Percentiles rank a stretch among this genome's conserved stretches.
phyloP scores from a whole-genome alignment of 2,888 invertebrate species.

The Chirona hameri region DNA sequence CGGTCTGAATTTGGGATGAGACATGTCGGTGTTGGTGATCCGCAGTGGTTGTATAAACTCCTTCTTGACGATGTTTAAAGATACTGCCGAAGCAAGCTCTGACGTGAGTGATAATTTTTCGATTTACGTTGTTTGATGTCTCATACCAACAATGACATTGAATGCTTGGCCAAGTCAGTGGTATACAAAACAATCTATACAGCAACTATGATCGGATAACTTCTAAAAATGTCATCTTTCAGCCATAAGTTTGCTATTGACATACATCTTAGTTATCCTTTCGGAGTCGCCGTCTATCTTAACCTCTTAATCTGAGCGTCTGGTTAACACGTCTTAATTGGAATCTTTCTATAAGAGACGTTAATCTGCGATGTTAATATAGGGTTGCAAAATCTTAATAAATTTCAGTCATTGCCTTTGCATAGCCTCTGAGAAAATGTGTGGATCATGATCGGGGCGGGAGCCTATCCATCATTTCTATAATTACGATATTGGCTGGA shows the following conservation, averaged over 20 bases:
- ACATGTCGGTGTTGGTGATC: no score
- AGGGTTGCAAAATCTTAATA: neutral
- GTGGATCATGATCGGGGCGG: neutral
- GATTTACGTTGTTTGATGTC: no score
- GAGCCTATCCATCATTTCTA: neutral
- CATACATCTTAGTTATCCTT: neutral
- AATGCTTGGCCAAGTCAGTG: no score
- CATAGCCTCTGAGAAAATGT: neutral
- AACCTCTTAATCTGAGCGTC: neutral
- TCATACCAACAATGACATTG: no score
- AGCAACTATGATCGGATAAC: no score
- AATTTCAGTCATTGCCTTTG: neutral
- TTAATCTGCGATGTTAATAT: constrained; percentile 10
- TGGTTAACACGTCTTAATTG: neutral
- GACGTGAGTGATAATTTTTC: no score
- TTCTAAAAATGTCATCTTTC: no score
- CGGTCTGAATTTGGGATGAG: neutral
- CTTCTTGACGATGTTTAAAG: no score
- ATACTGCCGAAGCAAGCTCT: no score
- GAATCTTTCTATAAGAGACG: neutral
- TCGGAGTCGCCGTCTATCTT: neutral
- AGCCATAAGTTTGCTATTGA: no score
- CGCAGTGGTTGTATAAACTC: no score
- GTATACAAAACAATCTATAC: no score
- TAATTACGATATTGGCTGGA: constrained; percentile 5